These are phyloP conservation scores for Blastomussa wellsi DNA, from an alignment of 92 coral and sea anemone species.

Conservation along the genomic window DNA sequence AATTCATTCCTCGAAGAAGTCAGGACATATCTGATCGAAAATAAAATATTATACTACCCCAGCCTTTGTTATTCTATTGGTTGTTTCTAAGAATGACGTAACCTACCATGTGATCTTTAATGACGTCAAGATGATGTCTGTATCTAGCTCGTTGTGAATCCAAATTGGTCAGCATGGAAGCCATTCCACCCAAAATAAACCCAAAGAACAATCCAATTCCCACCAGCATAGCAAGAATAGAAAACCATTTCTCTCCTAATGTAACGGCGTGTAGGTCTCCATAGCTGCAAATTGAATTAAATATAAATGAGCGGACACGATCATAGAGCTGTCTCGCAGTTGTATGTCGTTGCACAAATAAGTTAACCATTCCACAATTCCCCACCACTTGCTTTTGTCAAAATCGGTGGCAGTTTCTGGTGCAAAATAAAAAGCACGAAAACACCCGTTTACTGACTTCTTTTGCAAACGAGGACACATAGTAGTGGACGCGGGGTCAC, in stretches of 20 bases:
- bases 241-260: conserved; percentile 62
- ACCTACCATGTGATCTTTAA: conserved; percentile 79
- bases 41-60: not conserved
- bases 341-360: too few species aligned
- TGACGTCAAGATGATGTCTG: conserved; percentile 72
- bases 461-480: too few species aligned
- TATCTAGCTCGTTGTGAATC: conserved; percentile 79
- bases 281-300: conserved; percentile 41
- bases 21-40: not conserved
- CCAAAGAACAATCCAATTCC: conserved; percentile 84
- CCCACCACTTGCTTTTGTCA: too few species aligned
- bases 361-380: too few species aligned
- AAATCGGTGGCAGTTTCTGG: too few species aligned
- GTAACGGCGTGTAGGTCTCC: conserved; percentile 82
- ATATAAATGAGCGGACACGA: too few species aligned
- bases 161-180: conserved; percentile 83
- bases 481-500: too few species aligned
- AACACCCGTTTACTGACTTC: too few species aligned
- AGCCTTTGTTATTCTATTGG: not conserved
- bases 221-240: conserved; percentile 70
- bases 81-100: not conserved
- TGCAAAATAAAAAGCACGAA: too few species aligned
- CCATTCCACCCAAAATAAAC: conserved; percentile 87
- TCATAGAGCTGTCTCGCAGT: too few species aligned
- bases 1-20: too few species aligned